Evolutionary conservation across 2,113 vertebrate species (phyloP).

Genomic region (Strix uralensis): DNA sequence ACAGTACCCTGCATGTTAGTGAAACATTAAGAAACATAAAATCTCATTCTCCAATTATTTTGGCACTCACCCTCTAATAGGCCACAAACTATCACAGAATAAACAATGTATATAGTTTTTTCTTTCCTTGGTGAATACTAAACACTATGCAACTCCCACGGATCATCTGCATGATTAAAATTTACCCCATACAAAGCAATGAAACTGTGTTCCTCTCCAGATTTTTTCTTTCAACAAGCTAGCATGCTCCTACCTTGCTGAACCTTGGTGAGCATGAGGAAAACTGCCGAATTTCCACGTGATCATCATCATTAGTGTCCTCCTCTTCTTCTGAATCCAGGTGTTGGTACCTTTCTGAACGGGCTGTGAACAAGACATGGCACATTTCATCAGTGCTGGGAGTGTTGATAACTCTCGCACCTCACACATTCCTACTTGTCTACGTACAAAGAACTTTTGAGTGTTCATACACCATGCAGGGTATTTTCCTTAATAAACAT

Average conservation of each 20-base stretch:
- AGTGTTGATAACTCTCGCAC: neutral
- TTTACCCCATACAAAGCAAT: fast-evolving
- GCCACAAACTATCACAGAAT: neutral
- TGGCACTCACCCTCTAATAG: neutral
- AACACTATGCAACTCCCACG: neutral
- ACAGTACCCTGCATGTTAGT: neutral
- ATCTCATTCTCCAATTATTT: neutral
- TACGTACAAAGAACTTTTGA: neutral
- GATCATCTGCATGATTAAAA: neutral
- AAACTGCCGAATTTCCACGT: conserved; percentile 92
- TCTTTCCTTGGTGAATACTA: neutral
- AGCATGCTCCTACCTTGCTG: conserved; percentile 82
- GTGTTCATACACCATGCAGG: neutral
- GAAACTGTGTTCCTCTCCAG: neutral
- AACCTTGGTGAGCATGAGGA: conserved; percentile 96
- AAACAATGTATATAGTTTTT: neutral
- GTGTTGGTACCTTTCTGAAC: conserved; percentile 92
- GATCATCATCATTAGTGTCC: conserved; percentile 94
- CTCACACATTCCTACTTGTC: neutral
- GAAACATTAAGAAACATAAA: neutral
- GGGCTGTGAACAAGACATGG: conserved; percentile 75
- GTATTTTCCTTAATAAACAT: neutral
- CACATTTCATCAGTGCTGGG: neutral
- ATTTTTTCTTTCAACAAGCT: neutral
- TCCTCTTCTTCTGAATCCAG: conserved; percentile 96